Percentiles rank a stretch among this genome's conserved stretches.
These are phyloP conservation scores for Gambelia wislizenii DNA, from an alignment of 2,797 vertebrate genomes.

Conservation along the genomic window DNA sequence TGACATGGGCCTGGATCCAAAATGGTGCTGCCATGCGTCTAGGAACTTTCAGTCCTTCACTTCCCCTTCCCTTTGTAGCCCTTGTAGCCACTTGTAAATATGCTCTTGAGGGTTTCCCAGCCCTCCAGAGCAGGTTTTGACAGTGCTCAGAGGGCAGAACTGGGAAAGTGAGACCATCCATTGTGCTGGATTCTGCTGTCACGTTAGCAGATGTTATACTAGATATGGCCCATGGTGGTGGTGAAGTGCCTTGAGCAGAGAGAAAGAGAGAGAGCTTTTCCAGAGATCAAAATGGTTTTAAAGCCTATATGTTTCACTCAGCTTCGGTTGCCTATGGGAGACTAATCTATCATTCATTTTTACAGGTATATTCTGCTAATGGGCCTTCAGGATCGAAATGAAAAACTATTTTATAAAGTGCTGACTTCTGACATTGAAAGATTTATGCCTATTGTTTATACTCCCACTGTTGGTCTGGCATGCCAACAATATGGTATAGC, in stretches of 20 bases:
- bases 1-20: not conserved
- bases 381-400: slow-evolving; percentile 95
- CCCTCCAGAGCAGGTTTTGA: too few relatives aligned
- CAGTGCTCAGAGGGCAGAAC: too few relatives aligned
- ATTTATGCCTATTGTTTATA: slow-evolving; percentile 99
- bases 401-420: slow-evolving; percentile 96
- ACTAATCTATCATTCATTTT: slow-evolving; percentile 62
- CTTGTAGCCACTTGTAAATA: too few relatives aligned
- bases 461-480: slow-evolving; percentile 94
- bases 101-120: too few relatives aligned
- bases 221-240: not conserved
- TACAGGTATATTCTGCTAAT: slow-evolving; percentile 95
- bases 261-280: slow-evolving; percentile 34
- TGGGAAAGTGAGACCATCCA: too few relatives aligned
- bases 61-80: too few relatives aligned
- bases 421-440: slow-evolving; percentile 90
- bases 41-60: too few relatives aligned
- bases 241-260: slow-evolving; percentile 32
- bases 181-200: too few relatives aligned
- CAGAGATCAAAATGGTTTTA: slow-evolving; percentile 47
- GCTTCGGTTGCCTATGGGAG: slow-evolving; percentile 3
- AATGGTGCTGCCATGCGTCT: too few relatives aligned
- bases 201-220: not conserved
- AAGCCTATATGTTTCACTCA: slow-evolving; percentile 25
- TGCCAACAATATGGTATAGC: slow-evolving; percentile 95